phyloP scores from a whole-genome alignment of 2,113 vertebrate genomes.

The Callospermophilus lateralis region DNA sequence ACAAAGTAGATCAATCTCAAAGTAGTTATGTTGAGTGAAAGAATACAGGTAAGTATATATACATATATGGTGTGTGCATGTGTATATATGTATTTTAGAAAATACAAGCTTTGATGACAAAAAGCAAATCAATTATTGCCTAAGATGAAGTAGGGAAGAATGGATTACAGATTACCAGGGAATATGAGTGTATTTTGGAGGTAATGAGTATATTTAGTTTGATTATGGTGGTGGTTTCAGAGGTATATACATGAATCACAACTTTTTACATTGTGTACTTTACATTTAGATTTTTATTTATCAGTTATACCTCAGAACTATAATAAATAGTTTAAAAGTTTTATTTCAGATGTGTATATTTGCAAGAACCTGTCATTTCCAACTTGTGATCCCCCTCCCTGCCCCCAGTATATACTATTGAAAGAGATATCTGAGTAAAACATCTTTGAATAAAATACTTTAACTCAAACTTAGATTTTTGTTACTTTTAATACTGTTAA shows the following conservation, averaged over 20 bases:
- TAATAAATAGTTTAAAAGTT: not conserved
- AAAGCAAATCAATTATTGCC: not conserved
- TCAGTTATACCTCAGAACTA: constrained; percentile 9
- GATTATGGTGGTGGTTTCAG: not conserved
- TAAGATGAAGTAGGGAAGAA: not conserved
- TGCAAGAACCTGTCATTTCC: not conserved
- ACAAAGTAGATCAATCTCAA: not conserved
- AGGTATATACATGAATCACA: not conserved
- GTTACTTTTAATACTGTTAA: not conserved
- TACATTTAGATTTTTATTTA: constrained; percentile 35
- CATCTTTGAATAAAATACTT: constrained; percentile 19
- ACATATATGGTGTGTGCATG: not conserved
- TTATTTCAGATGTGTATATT: constrained; percentile 2
- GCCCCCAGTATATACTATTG: not conserved
- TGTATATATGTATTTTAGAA: constrained; percentile 14
- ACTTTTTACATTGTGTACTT: not conserved
- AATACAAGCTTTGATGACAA: not conserved
- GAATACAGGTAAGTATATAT: not conserved
- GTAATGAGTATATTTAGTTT: not conserved
- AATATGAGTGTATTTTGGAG: not conserved
- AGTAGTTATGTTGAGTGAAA: not conserved
- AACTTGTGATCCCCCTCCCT: not conserved
- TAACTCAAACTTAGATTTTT: constrained; percentile 43
- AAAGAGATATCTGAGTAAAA: not conserved
- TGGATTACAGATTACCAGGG: not conserved